Conservation (phyloP, 2,113 vertebrate genomes). For the Pollachius pollachius region DNA sequence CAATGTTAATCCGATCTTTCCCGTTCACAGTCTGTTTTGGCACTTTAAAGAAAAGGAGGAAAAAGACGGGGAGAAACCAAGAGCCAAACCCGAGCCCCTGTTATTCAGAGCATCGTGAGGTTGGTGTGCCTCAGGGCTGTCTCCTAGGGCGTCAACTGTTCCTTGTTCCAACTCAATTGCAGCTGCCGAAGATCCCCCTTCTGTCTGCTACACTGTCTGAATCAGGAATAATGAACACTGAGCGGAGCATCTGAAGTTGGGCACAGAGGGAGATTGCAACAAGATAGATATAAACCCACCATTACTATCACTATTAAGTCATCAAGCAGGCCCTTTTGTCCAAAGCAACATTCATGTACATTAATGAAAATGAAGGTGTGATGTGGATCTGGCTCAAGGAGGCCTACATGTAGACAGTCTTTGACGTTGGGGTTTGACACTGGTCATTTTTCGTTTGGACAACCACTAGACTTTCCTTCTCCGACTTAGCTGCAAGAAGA, state of each 20-base stretch:
- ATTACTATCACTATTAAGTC: too few relatives aligned
- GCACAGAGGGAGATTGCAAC: not conserved
- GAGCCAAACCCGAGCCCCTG: not conserved
- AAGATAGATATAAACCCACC: too few relatives aligned
- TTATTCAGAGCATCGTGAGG: constrained; percentile 38
- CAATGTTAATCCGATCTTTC: constrained; percentile 21
- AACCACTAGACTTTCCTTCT: too few relatives aligned
- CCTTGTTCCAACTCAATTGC: constrained; percentile 43
- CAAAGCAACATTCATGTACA: too few relatives aligned
- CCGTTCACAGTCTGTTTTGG: constrained; percentile 6
- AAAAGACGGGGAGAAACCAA: not conserved
- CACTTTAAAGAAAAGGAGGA: constrained; percentile 12
- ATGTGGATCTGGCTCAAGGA: too few relatives aligned
- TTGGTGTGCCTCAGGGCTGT: constrained; percentile 28
- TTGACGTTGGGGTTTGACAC: too few relatives aligned
- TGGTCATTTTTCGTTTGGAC: too few relatives aligned
- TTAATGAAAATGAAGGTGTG: too few relatives aligned
- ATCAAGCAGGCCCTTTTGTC: too few relatives aligned
- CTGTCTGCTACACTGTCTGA: constrained; percentile 12
- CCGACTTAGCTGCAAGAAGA: too few relatives aligned
- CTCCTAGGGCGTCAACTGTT: constrained; percentile 33
- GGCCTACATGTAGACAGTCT: too few relatives aligned
- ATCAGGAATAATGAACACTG: constrained; percentile 30
- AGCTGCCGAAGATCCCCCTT: constrained; percentile 42
- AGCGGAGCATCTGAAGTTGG: not conserved